phyloP scores from a whole-genome alignment of 2,113 vertebrate species.

The Ibidorhyncha struthersii region DNA sequence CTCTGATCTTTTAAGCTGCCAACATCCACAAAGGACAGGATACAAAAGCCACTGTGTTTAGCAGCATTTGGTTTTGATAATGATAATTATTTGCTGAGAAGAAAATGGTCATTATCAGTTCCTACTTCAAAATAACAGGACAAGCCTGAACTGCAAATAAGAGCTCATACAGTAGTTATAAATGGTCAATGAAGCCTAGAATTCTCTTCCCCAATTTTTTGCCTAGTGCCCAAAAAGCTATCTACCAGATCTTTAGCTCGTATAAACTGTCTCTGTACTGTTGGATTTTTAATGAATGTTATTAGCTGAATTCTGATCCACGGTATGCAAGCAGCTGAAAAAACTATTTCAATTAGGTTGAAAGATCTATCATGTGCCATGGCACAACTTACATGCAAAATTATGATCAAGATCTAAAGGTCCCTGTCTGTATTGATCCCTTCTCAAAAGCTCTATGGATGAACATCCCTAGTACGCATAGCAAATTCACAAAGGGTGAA shows the following conservation, averaged over 20 bases:
- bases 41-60: not conserved
- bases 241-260: not conserved
- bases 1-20: not conserved
- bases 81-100: constrained; percentile 6
- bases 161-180: not conserved
- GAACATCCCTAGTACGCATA: not conserved
- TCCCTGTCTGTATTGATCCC: not conserved
- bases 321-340: not conserved
- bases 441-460: not conserved
- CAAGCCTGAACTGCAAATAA: not conserved
- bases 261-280: not conserved
- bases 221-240: not conserved
- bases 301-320: not conserved
- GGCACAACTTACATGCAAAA: not conserved
- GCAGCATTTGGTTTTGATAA: not conserved
- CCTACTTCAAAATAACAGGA: not conserved
- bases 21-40: not conserved
- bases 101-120: not conserved
- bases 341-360: not conserved
- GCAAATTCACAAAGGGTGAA: not conserved
- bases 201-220: not conserved
- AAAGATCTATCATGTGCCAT: not conserved
- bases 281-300: not conserved
- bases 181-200: not conserved
- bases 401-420: not conserved